These are phyloP conservation scores for Periparus ater DNA, from an alignment of 2,797 vertebrate genomes.

Conservation along the genomic window DNA sequence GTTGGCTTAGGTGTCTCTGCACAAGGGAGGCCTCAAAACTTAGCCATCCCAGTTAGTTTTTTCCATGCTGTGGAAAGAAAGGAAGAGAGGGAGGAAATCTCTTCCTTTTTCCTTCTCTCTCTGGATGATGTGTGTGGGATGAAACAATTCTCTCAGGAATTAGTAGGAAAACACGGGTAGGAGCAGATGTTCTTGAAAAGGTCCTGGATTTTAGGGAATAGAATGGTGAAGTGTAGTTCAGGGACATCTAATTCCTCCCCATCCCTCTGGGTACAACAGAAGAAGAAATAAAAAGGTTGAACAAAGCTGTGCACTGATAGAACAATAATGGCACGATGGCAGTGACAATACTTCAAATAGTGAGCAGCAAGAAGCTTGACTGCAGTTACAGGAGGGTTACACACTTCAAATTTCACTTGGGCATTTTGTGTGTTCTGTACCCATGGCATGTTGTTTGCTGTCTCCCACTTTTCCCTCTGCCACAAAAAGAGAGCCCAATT, in stretches of 20 bases:
- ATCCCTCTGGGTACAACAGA: not conserved
- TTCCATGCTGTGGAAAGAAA: not conserved
- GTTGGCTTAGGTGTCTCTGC: not conserved
- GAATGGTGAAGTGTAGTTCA: not conserved
- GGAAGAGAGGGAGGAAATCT: not conserved
- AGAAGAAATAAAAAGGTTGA: not conserved
- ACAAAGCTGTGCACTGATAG: not conserved
- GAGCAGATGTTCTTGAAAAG: not conserved
- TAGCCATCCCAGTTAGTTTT: not conserved
- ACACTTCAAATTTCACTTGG: not conserved
- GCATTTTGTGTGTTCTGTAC: not conserved
- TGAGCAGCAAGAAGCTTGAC: not conserved
- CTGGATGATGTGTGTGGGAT: not conserved
- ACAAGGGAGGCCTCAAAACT: not conserved
- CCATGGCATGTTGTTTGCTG: not conserved
- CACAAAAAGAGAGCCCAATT: not conserved
- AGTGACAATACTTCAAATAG: not conserved
- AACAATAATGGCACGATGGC: not conserved
- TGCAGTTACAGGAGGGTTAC: not conserved
- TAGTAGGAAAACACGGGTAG: not conserved
- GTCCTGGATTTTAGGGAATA: not conserved
- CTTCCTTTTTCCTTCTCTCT: not conserved
- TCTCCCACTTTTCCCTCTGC: not conserved
- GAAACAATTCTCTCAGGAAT: not conserved
- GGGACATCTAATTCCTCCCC: not conserved